Base-by-base conservation (phyloP, 1,140 invertebrate genomes). In the Sitophilus oryzae region DNA sequence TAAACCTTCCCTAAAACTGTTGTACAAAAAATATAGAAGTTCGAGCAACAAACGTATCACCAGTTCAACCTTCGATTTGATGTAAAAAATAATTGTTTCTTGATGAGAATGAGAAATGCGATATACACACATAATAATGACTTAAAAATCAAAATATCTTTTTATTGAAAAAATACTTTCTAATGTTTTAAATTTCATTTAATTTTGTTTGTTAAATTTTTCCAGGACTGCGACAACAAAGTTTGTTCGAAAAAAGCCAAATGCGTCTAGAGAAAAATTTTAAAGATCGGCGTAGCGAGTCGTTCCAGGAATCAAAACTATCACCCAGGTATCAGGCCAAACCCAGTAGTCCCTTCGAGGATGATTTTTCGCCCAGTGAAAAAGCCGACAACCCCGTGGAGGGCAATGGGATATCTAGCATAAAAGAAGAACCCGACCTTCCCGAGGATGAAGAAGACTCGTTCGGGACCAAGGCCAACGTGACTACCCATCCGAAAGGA, bases 301-400 rank as follows among this genome's bases (percentile, higher is more conserved):
- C 51, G 36, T 35, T 52, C 36, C 49, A 57, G 52, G 56, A 55
- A 34, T 41, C 54, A 2, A 63, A 61, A 40, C 34, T 60, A 34
- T 62, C 62, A 15, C 60, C 60, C 4, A 37, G 20, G 18, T 77
- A 69, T 60, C 76, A 71, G 6, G 62, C 72, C 21, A 77, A 79
- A 50, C 67, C 76, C 2, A 74, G 78, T 4, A 82, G 80, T 6
- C 75, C 81, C 56, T 87, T 87, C 74, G 84, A 88, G 63, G 85
- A 87, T 64, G 84, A 87, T 67, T 81, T 87, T 57, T 82, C 82
- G 0, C 77, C 80, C 5, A 74, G 73, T 8, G 73, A 76, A 1
- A 76, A 66, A 56, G 9, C 61, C 0, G 56, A 73, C 63, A 56
- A 4, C 20, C n/a, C 16, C 36, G 34, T 58, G 43, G 52, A 64